phyloP scores from a whole-genome alignment of 2,888 invertebrate genomes.

The Dolichomitus sp. region DNA sequence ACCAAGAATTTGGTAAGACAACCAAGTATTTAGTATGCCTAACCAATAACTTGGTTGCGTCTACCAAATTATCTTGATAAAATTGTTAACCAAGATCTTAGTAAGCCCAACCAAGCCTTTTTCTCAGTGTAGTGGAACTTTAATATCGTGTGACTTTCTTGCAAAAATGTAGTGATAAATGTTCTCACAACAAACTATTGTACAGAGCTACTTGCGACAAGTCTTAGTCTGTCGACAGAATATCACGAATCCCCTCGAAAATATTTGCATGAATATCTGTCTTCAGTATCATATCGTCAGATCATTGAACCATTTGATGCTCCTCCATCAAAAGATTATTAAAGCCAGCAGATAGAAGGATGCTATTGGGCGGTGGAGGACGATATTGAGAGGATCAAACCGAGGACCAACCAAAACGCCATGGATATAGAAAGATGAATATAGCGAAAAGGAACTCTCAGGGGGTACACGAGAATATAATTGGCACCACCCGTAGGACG shows the following conservation, averaged over 20 bases:
- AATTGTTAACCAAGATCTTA: no score
- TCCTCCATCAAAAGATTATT: neutral
- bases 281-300: neutral
- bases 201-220: neutral
- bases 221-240: neutral
- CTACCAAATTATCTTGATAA: no score
- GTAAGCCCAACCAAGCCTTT: no score
- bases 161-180: neutral
- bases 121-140: no score
- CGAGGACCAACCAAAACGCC: conserved; percentile 25
- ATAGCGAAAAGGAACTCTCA: conserved; percentile 37
- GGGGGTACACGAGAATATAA: conserved; percentile 79
- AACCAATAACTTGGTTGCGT: no score
- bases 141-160: no score
- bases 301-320: neutral
- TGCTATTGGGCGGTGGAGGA: neutral
- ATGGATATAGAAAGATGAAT: conserved; percentile 29
- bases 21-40: no score
- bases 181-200: neutral
- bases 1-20: no score
- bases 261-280: neutral
- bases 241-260: neutral
- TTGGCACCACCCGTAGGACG: conserved; percentile 75
- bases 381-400: conserved; percentile 21
- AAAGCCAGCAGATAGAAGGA: neutral